Percentiles rank a stretch among this genome's conserved stretches.
phyloP scores from a whole-genome alignment of 53 echinoderm and acorn worm genomes.

The Stichopus horrens region DNA sequence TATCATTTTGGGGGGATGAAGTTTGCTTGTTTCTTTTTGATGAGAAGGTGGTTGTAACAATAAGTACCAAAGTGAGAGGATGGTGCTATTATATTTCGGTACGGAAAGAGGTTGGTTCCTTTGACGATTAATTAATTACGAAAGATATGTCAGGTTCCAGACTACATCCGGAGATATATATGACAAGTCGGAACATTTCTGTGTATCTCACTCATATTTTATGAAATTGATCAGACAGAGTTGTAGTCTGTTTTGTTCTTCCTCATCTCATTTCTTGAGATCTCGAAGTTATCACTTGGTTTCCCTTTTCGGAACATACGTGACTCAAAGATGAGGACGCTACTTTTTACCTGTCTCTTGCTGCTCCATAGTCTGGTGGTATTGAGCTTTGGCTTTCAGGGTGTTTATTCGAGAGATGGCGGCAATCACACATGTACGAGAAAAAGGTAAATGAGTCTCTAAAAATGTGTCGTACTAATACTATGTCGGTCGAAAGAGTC shows the following conservation, averaged over 20 bases:
- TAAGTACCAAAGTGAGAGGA: too few species aligned
- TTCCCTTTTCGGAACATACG: neutral
- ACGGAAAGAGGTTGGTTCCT: too few species aligned
- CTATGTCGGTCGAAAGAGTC: too few species aligned
- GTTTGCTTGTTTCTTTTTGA: too few species aligned
- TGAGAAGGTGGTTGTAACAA: too few species aligned
- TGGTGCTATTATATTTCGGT: too few species aligned
- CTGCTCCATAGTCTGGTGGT: neutral
- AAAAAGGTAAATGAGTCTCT: neutral
- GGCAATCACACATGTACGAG: neutral
- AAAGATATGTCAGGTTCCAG: neutral
- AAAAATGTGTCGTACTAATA: too few species aligned
- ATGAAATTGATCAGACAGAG: neutral
- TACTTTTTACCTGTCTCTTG: neutral
- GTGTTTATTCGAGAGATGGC: neutral
- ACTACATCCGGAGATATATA: neutral
- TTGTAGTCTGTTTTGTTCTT: neutral
- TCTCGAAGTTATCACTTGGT: neutral
- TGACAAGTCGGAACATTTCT: neutral
- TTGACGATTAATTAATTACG: too few species aligned
- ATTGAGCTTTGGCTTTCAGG: neutral
- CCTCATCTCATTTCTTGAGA: neutral
- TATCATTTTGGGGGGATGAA: too few species aligned
- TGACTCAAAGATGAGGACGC: neutral
- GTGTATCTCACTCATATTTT: neutral